Percentiles rank a stretch among this genome's conserved stretches.
Evolutionary conservation across 1,140 invertebrate genomes (phyloP).

Genomic region (Zaprionus ghesquierei): DNA sequence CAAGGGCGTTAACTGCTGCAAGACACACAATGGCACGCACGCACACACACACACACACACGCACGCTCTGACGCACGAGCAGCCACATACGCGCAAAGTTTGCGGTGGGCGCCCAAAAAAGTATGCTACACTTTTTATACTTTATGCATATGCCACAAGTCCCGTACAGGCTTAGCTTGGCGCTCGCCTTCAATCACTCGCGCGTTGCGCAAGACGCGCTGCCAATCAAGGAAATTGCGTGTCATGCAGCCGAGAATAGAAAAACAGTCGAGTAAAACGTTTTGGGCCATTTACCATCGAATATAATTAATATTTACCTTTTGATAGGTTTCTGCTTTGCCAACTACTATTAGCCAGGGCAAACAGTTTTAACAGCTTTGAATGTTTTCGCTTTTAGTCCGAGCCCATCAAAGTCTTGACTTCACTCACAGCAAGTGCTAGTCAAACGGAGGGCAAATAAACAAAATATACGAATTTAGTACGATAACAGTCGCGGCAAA

Average conservation of each 20-base stretch:
- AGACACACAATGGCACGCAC: slow-evolving; percentile 9
- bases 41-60: slow-evolving; percentile 13
- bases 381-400: slow-evolving; percentile 63
- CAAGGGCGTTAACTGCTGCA: slow-evolving; percentile 63
- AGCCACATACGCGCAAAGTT: background rate
- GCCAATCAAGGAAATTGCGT: slow-evolving; percentile 78
- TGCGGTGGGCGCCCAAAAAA: slow-evolving; percentile 34
- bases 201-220: slow-evolving; percentile 36
- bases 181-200: slow-evolving; percentile 61
- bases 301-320: slow-evolving; percentile 76
- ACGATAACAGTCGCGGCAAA: slow-evolving; percentile 38
- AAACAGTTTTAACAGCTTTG: slow-evolving; percentile 78
- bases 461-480: slow-evolving; percentile 60
- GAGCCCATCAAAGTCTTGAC: slow-evolving; percentile 53
- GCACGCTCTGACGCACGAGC: background rate
- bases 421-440: slow-evolving; percentile 28
- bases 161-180: slow-evolving; percentile 60
- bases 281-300: slow-evolving; percentile 75
- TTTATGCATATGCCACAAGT: slow-evolving; percentile 54
- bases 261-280: slow-evolving; percentile 39
- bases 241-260: slow-evolving; percentile 43
- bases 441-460: slow-evolving; percentile 72
- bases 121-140: slow-evolving; percentile 62
- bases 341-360: slow-evolving; percentile 68
- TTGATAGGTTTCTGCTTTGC: slow-evolving; percentile 41